Evolutionary conservation across 2,888 invertebrate species (phyloP).

Genomic region (Luperina testacea): DNA sequence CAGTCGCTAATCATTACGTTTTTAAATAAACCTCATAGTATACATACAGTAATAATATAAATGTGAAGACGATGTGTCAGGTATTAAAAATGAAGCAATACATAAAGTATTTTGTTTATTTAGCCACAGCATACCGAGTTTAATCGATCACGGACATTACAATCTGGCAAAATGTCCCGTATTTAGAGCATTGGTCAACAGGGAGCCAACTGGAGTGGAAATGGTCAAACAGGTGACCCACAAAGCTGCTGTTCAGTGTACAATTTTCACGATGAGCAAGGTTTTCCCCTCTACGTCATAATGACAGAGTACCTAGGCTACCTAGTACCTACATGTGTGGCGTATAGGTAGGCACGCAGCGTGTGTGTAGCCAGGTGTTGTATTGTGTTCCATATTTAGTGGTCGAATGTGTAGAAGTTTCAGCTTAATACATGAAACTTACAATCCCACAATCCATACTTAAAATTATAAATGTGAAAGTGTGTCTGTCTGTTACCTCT

Average conservation of each 20-base stretch:
- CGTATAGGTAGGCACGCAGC: too few relatives aligned
- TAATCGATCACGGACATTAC: conserved; percentile 22
- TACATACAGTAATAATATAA: neutral
- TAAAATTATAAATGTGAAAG: too few relatives aligned
- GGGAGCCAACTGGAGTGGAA: conserved; percentile 60
- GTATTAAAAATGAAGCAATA: neutral
- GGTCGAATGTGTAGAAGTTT: neutral
- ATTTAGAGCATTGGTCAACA: conserved; percentile 57
- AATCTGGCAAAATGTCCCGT: conserved; percentile 40
- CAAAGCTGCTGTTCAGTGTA: conserved; percentile 45
- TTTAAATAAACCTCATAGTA: neutral
- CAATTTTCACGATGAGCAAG: conserved; percentile 45
- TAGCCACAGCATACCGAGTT: neutral
- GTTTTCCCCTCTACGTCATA: conserved; percentile 9
- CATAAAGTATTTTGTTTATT: neutral
- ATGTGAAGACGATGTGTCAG: neutral
- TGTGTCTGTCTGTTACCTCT: too few relatives aligned
- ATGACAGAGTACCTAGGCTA: conserved; percentile 24
- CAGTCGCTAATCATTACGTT: neutral
- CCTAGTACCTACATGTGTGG: neutral
- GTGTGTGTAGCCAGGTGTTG: neutral
- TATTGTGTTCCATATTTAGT: neutral
- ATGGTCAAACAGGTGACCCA: conserved; percentile 67
- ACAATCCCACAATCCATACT: neutral
- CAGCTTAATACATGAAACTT: neutral